phyloP scores from a whole-genome alignment of 2,797 vertebrate genomes.

The Cuculus canorus region DNA sequence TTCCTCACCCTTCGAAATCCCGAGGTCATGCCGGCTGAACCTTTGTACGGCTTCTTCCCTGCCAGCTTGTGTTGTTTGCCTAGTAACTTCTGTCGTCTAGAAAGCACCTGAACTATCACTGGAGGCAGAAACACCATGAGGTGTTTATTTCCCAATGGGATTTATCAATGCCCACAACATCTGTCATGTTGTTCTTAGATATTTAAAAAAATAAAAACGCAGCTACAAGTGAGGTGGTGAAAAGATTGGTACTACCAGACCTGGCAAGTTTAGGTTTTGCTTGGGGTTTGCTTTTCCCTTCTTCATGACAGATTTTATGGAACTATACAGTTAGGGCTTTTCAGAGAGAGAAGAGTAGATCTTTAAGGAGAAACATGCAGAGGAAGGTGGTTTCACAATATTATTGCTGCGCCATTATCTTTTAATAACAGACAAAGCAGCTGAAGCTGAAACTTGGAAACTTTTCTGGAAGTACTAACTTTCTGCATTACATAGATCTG shows the following conservation, averaged over 20 bases:
- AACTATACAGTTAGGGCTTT: neutral
- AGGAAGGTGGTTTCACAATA: neutral
- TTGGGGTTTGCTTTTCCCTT: neutral
- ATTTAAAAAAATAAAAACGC: neutral
- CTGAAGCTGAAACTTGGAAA: neutral
- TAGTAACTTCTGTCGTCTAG: neutral
- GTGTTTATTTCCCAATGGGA: neutral
- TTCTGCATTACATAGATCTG: neutral
- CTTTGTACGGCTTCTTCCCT: fast-evolving
- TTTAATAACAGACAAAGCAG: neutral
- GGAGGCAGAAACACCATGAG: neutral
- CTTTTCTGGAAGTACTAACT: neutral
- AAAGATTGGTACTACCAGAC: neutral
- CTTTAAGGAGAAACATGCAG: neutral
- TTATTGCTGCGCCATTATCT: neutral
- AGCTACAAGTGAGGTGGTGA: neutral
- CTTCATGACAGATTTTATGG: neutral
- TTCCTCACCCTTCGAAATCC: neutral
- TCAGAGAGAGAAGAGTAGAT: neutral
- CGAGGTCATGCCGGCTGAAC: neutral
- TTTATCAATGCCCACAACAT: neutral
- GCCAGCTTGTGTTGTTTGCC: neutral
- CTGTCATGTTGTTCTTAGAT: neutral
- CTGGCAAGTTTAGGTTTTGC: neutral
- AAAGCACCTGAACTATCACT: neutral